These are phyloP conservation scores for Torymus tubicola DNA, from an alignment of 2,888 invertebrate genomes.

Conservation along the genomic window DNA sequence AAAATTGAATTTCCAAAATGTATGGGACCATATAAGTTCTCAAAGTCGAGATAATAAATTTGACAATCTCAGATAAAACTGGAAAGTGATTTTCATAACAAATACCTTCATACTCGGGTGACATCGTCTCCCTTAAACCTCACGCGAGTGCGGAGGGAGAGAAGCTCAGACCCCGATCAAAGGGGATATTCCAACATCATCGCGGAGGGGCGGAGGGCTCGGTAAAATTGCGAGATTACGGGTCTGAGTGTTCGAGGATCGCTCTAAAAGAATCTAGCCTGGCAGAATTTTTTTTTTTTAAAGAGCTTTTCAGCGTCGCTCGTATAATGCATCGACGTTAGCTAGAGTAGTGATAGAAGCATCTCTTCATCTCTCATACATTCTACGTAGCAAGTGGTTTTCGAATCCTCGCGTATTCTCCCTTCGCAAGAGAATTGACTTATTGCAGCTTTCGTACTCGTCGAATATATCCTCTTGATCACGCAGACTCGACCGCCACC, in stretches of 20 bases:
- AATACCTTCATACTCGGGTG: slow-evolving; percentile 9
- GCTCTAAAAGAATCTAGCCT: neutral
- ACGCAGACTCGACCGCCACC: no score
- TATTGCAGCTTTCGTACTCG: no score
- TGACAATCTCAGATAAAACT: neutral
- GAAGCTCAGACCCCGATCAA: slow-evolving; percentile 34
- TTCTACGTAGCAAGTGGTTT: no score
- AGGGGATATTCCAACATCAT: slow-evolving; percentile 25
- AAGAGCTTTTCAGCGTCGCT: neutral
- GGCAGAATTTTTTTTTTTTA: slow-evolving; percentile 37
- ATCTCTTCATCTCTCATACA: no score
- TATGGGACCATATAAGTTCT: no score
- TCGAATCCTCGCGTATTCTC: no score
- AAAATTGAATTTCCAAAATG: no score
- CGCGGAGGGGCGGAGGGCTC: neutral
- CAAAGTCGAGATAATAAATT: neutral
- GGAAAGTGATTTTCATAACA: slow-evolving; percentile 38
- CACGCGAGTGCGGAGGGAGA: neutral
- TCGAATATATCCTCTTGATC: no score
- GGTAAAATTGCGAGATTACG: slow-evolving; percentile 53
- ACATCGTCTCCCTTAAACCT: slow-evolving; percentile 33
- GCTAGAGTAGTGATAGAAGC: no score
- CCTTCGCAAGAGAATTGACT: no score
- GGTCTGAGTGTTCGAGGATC: neutral
- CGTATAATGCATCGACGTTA: slow-evolving; percentile 3